Conservation (phyloP, 92 coral and sea anemone genomes). For the Paramuricea clavata region DNA sequence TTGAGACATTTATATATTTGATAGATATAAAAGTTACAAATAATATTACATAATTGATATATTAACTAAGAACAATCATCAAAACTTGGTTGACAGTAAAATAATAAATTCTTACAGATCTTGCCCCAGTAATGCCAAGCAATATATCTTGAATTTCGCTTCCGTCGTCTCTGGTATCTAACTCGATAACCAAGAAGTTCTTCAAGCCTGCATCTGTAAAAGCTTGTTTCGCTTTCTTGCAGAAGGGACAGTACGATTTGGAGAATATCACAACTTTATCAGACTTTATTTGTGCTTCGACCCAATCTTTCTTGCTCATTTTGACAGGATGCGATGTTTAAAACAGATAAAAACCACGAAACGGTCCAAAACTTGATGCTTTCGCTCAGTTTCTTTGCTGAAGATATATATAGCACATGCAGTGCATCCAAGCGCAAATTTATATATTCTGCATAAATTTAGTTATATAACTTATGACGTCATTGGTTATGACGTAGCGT, state of each 20-base stretch:
- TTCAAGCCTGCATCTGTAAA: conserved; percentile 67
- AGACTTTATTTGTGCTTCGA: conserved; percentile 64
- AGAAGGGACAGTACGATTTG: conserved; percentile 86
- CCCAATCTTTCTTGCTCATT: conserved; percentile 65
- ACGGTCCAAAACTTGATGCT: too few species aligned
- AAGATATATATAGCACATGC: too few species aligned
- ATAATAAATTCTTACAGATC: conserved; percentile 75
- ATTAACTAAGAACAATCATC: neutral
- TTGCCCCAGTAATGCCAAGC: conserved; percentile 60
- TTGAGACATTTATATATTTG: too few species aligned
- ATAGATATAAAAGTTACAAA: too few species aligned
- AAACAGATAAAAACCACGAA: too few species aligned
- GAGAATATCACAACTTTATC: conserved; percentile 85
- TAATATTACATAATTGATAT: too few species aligned
- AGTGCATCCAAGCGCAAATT: too few species aligned
- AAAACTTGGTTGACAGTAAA: neutral
- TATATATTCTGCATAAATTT: too few species aligned
- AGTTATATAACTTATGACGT: too few species aligned
- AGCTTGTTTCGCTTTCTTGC: conserved; percentile 77
- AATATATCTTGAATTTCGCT: conserved; percentile 78
- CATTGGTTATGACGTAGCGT: too few species aligned
- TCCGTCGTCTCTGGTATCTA: conserved; percentile 77
- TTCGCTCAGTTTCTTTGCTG: too few species aligned
- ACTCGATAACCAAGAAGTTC: conserved; percentile 72
- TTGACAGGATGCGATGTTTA: neutral